Evolutionary conservation across 2,888 invertebrate genomes (phyloP).

Genomic region (Drosophila pseudotalamancana): DNA sequence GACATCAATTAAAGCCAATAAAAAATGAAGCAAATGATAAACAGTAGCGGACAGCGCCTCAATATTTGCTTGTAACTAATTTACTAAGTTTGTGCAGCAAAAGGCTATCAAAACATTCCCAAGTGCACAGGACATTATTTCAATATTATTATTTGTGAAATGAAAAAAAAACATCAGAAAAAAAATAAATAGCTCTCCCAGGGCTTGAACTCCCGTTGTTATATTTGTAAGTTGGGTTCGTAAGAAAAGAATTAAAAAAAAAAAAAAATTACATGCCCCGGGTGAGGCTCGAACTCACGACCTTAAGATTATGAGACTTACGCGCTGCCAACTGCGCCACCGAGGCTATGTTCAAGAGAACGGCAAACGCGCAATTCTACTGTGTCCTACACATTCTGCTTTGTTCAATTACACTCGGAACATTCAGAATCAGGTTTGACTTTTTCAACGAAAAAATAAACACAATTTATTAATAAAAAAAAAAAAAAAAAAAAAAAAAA

Average conservation of each 20-base stretch:
- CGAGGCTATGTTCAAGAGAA: constrained; percentile 76
- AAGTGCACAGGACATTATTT: neutral
- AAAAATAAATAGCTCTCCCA: neutral
- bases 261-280: constrained; percentile 77
- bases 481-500: neutral
- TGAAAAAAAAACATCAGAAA: neutral
- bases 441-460: constrained; percentile 1
- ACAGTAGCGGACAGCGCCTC: constrained; percentile 6
- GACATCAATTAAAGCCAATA: constrained; percentile 72
- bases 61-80: constrained; percentile 6
- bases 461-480: neutral
- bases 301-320: constrained; percentile 85
- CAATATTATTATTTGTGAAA: too few species aligned
- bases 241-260: neutral
- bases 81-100: constrained; percentile 4
- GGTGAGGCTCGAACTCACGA: constrained; percentile 84
- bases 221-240: too few species aligned
- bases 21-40: constrained; percentile 28
- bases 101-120: neutral
- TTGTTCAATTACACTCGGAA: neutral
- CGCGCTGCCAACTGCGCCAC: constrained; percentile 85
- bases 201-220: neutral
- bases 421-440: neutral
- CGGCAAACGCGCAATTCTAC: constrained; percentile 43
- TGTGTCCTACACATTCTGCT: constrained; percentile 6